Percentiles rank a stretch among this genome's conserved stretches.
Evolutionary conservation across 2,888 invertebrate species (phyloP).

Genomic region (Apodemia mormo): DNA sequence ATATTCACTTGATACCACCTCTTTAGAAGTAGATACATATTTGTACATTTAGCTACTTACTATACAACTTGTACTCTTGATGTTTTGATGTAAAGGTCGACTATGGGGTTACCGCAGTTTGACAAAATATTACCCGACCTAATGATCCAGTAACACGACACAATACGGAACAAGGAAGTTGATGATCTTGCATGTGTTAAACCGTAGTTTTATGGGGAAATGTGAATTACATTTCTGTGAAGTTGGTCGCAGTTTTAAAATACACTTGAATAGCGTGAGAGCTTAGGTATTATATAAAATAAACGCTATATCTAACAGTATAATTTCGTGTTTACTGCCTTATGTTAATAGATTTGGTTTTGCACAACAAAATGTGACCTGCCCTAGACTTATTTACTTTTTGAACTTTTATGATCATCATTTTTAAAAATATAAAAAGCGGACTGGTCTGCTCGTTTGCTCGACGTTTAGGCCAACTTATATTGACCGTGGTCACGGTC

Average conservation of each 20-base stretch:
- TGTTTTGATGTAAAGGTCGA: slow-evolving; percentile 20
- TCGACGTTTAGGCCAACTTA: no score
- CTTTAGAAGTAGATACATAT: not conserved
- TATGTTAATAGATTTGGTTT: no score
- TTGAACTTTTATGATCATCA: no score
- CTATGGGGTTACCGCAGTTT: slow-evolving; percentile 6
- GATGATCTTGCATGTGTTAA: slow-evolving; percentile 9
- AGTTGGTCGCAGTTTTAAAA: not conserved
- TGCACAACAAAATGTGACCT: no score
- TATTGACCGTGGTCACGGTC: no score
- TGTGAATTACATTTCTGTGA: not conserved
- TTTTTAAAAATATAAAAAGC: no score
- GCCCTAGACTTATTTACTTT: no score
- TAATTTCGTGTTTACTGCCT: no score
- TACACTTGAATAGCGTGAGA: not conserved
- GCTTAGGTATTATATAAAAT: not conserved
- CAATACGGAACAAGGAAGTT: slow-evolving; percentile 12
- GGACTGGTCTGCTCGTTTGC: no score
- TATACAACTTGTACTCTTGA: slow-evolving; percentile 12
- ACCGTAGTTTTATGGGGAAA: slow-evolving; percentile 29
- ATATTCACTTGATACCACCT: not conserved
- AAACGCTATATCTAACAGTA: not conserved
- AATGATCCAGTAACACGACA: slow-evolving; percentile 2
- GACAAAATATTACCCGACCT: not conserved
- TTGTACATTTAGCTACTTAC: not conserved